A percentile compares a stretch with the other conserved stretches of the same genome.
These are phyloP conservation scores for Hyaena hyaena DNA, from an alignment of 2,113 vertebrate species.

Conservation along the genomic window DNA sequence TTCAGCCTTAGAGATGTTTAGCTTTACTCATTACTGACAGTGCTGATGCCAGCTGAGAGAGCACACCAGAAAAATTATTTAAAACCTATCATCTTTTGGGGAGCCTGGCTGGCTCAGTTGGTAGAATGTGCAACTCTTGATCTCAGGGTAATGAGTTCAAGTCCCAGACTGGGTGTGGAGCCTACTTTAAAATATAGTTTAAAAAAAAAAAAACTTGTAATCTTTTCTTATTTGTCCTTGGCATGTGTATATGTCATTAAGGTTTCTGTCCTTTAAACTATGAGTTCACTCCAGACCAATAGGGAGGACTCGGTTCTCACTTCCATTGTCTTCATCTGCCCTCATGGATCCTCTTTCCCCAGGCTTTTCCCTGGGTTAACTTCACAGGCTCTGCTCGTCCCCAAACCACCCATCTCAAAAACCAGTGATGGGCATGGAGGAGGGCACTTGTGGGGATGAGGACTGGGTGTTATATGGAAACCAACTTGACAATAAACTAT, in stretches of 20 bases:
- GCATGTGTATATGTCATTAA: neutral
- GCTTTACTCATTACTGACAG: too few relatives aligned
- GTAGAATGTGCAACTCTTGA: too few relatives aligned
- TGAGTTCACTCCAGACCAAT: neutral
- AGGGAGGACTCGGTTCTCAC: neutral
- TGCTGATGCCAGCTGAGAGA: neutral
- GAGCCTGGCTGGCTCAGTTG: too few relatives aligned
- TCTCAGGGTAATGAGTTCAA: too few relatives aligned
- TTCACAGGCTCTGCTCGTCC: neutral
- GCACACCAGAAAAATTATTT: neutral
- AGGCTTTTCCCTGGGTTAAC: neutral
- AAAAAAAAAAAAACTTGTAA: neutral
- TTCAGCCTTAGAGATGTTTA: neutral
- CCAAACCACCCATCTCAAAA: neutral
- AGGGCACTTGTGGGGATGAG: too few relatives aligned
- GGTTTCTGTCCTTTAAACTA: neutral
- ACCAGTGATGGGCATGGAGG: too few relatives aligned
- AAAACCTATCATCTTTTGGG: neutral
- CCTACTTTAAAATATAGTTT: too few relatives aligned
- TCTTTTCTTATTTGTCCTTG: neutral
- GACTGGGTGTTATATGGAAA: too few relatives aligned
- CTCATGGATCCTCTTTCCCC: neutral
- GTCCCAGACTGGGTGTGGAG: too few relatives aligned
- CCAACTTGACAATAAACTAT: too few relatives aligned
- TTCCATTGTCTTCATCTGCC: neutral